Evolutionary conservation across 1,140 invertebrate species (phyloP), one percentile per base, ranked within the genome.

Genomic region (Wasmannia auropunctata): DNA sequence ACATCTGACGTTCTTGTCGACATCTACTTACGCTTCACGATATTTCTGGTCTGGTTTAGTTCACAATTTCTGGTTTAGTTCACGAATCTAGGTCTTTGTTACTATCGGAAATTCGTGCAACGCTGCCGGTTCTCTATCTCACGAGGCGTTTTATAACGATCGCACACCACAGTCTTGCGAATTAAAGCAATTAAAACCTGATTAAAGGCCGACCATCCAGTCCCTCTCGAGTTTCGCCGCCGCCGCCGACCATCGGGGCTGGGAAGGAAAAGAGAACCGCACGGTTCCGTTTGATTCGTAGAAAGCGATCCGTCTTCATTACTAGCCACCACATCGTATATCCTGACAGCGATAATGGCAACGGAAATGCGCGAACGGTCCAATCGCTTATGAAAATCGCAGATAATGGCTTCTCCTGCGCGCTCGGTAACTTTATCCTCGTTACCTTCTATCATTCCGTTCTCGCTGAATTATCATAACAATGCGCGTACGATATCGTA

Each of bases 271-370:
- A 88, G 79, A 49, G 72, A 88, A 86, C 58, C 88, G 86, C 86
- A 60, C 51, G 28, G n/a, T 31, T 62, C 56, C 84, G 74, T 87
- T 90, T 63, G 75, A 87, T 91, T 91, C 89, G 79, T 60, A 69
- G 37, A 74, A 87, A 91, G 87, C 43, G 77, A 92, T 93, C 85
- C 81, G 89, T 93, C 91, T 93, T 93, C 88, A 87, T 90, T 90
- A 90, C 87, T 65, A 81, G 63, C 63, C 51, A 46, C 56, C 62
- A 74, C 63, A 63, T 75, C 65, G 37, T 49, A 87, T 69, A 81
- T 85, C 56, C 49, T 37, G 76, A 85, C 69, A 84, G 43, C 19
- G 75, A 76, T 87, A 65, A 85, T 90, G 63, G 65, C 40, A 74
- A 83, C 43, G 87, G 62, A 84, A 86, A 88, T 70, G 46, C 58